phyloP scores from a whole-genome alignment of 2,888 invertebrate species.

The Chirona hameri region DNA sequence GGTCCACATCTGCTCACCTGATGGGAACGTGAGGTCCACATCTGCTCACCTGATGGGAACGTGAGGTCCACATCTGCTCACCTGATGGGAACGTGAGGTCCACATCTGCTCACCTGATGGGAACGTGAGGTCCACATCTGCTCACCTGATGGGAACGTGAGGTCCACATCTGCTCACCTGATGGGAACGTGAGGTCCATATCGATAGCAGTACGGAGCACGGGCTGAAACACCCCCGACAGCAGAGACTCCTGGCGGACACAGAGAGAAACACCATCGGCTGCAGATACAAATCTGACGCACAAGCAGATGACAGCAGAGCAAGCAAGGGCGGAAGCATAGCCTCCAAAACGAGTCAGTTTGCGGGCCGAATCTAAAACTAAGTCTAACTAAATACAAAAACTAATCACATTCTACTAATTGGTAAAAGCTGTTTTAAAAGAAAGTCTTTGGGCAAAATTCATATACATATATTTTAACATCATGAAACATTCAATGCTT shows the following conservation, averaged over 20 bases:
- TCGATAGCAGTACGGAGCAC: neutral
- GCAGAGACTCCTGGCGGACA: slow-evolving; percentile 33
- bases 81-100: neutral
- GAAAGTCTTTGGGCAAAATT: no score
- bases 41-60: no score
- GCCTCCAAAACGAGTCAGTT: no score
- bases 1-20: neutral
- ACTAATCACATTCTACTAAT: no score
- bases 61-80: neutral
- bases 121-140: neutral
- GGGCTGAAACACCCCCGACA: neutral
- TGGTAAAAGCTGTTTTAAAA: no score
- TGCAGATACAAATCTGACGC: neutral
- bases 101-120: no score
- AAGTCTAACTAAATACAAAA: no score
- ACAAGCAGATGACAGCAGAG: no score
- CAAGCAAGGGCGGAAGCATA: no score
- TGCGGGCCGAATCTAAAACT: no score
- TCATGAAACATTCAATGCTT: no score
- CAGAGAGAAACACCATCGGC: neutral
- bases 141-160: neutral
- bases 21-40: neutral
- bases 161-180: neutral
- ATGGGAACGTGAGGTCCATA: neutral
- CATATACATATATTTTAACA: no score